A percentile compares a stretch with the other conserved stretches of the same genome.
These are phyloP conservation scores for Psittacula derbiana DNA, from an alignment of 2,797 vertebrate genomes.

Conservation along the genomic window DNA sequence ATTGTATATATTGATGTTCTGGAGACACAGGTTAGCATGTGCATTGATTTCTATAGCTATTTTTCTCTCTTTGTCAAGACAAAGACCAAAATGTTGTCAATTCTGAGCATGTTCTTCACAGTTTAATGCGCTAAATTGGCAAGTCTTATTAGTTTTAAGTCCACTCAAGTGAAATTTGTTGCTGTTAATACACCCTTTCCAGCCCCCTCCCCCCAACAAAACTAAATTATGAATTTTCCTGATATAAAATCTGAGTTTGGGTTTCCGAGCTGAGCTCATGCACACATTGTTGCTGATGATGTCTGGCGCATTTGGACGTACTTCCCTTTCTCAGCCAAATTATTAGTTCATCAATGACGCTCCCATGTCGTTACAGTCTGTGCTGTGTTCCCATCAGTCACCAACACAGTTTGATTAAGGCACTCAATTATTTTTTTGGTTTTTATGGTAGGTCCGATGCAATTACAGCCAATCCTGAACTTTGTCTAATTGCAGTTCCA, in stretches of 20 bases:
- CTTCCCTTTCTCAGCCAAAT: constrained; percentile 72
- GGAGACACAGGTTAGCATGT: constrained; percentile 81
- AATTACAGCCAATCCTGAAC: constrained; percentile 95
- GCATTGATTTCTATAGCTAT: constrained; percentile 77
- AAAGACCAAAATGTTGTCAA: constrained; percentile 75
- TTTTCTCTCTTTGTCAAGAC: constrained; percentile 73
- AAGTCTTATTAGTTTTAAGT: constrained; percentile 82
- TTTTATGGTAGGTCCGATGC: constrained; percentile 98
- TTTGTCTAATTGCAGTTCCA: constrained; percentile 92
- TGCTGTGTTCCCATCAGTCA: constrained; percentile 84
- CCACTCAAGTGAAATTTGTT: constrained; percentile 78
- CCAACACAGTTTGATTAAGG: constrained; percentile 88
- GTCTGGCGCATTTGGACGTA: constrained; percentile 69
- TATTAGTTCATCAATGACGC: constrained; percentile 70
- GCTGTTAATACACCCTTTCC: constrained; percentile 80
- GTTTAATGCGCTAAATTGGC: constrained; percentile 80
- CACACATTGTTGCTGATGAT: constrained; percentile 78
- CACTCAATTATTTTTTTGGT: constrained; percentile 98
- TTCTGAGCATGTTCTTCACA: constrained; percentile 83
- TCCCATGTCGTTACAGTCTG: constrained; percentile 78
- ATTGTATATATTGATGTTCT: constrained; percentile 79
- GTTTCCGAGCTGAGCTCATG: constrained; percentile 88
- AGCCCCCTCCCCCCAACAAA: constrained; percentile 70
- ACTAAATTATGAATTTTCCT: constrained; percentile 81
- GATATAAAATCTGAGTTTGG: constrained; percentile 88